Evolutionary conservation across 2,797 vertebrate species (phyloP), one percentile per base, ranked within the genome.

Genomic region (Acomys russatus): DNA sequence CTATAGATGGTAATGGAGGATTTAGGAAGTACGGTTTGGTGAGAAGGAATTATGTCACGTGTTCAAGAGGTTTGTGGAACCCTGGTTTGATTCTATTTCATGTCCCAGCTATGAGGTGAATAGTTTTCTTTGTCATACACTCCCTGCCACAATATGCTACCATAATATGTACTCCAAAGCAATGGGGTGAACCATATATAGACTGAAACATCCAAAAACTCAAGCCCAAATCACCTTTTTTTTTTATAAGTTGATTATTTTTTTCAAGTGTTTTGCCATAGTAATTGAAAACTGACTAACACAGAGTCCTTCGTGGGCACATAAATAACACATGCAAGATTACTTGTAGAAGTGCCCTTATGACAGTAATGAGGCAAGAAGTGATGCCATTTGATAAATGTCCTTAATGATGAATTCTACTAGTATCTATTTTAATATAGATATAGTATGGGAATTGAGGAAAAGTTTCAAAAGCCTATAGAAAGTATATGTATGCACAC

Each of bases 341-440:
- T 44, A 44, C 44, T 44, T 44, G 44, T 44, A 74, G 63, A 92
- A 44, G 22, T 35, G 10, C 1, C 1, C 28, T 79, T 76, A 66
- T 73, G 74, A 73, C 54, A 90, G 22, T 20, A 22, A 74, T 83
- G n/a, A 33, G 44, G 33, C 18, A 93, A 93, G 78, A 94, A 64
- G 33, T 88, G 71, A 35, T 76, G 49, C 76, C 76, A 91, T 89
- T 71, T 66, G 68, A 94, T 88, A 90, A 66, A 77, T 76, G 83
- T 14, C 9, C 35, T 25, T 20, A 68, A 87, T 73, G 23, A 25
- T 93, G 54, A 88, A 71, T 91, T n/a, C 56, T 25, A 88, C 66
- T 88, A 89, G 28, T 66, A 71, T 93, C 38, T 61, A 70, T 64
- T 92, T 15, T 84, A 17, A 74, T 77, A 17, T 71, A 14, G 38